Conservation (phyloP, 2,888 invertebrate genomes). For the Tipula confusa region DNA sequence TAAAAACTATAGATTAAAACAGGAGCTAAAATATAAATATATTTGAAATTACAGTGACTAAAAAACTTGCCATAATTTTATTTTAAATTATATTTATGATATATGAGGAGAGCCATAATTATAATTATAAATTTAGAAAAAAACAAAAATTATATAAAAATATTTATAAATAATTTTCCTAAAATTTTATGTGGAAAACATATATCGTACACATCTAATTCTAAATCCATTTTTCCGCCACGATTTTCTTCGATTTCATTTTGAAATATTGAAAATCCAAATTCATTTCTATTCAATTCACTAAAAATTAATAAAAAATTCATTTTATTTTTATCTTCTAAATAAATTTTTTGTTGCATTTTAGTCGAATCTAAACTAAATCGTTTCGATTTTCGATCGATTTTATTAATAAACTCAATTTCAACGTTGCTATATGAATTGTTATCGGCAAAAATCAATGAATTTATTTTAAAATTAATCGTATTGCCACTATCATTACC, state of each 20-base stretch:
- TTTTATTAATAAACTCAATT: neutral
- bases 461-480: neutral
- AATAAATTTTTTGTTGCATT: neutral
- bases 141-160: neutral
- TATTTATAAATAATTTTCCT: constrained; percentile 3
- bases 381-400: neutral
- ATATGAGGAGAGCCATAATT: neutral
- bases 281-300: constrained; percentile 16
- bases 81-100: neutral
- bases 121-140: neutral
- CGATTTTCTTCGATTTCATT: neutral
- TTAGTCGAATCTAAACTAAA: neutral
- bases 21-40: neutral
- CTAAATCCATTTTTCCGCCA: neutral
- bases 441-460: neutral
- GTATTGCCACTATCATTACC: neutral
- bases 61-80: neutral
- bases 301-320: constrained; percentile 20
- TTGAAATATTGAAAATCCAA: constrained; percentile 25
- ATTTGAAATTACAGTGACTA: neutral
- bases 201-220: constrained; percentile 20
- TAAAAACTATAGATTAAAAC: neutral
- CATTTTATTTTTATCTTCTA: neutral
- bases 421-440: neutral
- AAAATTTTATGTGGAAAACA: neutral